Conservation (phyloP, 2,113 vertebrate genomes). For the Lycocorax pyrrhopterus region DNA sequence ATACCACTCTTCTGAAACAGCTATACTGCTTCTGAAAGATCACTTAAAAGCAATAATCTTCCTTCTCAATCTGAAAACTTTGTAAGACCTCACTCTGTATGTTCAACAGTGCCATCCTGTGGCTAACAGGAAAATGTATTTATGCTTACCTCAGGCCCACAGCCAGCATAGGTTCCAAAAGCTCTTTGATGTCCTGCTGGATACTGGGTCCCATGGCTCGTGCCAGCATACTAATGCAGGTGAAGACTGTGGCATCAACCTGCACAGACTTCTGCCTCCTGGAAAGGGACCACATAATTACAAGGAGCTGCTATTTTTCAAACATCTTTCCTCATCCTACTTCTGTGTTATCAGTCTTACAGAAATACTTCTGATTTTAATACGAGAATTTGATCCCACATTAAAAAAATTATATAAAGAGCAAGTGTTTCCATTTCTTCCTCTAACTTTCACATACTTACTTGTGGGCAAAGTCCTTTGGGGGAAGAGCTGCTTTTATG, state of each 20-base stretch:
- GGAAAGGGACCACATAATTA: neutral
- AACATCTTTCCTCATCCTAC: neutral
- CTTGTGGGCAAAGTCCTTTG: slow-evolving; percentile 98
- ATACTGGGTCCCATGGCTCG: slow-evolving; percentile 95
- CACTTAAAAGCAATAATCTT: neutral
- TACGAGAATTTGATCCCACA: neutral
- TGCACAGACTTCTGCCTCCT: slow-evolving; percentile 97
- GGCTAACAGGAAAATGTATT: neutral
- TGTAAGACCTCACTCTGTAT: neutral
- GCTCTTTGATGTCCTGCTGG: slow-evolving; percentile 96
- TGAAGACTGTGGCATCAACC: slow-evolving; percentile 97
- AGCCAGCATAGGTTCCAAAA: slow-evolving; percentile 96
- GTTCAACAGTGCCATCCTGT: neutral
- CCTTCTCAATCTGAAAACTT: neutral
- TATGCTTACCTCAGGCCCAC: slow-evolving; percentile 89
- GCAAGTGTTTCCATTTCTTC: neutral
- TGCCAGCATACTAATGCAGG: slow-evolving; percentile 97
- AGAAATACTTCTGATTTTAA: neutral
- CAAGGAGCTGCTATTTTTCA: neutral
- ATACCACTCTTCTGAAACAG: neutral
- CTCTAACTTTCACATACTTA: slow-evolving; percentile 60
- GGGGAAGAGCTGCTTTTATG: slow-evolving; percentile 93
- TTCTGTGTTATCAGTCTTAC: neutral
- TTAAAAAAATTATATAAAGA: neutral
- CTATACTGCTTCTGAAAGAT: neutral